Evolutionary conservation across 2,888 invertebrate species (phyloP).

Genomic region (Dastarcus helophoroides): DNA sequence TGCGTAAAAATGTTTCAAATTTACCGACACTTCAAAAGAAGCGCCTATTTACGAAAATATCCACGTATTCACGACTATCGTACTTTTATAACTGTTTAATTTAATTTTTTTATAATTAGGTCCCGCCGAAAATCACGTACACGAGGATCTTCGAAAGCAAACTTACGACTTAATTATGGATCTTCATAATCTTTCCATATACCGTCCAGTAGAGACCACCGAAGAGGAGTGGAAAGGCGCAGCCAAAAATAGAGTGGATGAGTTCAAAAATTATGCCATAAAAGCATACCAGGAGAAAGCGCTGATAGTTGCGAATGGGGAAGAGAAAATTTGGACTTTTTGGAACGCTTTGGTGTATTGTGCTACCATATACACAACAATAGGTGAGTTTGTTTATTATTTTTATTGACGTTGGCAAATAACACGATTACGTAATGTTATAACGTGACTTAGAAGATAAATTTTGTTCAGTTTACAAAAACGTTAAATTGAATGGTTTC

Average conservation of each 20-base stretch:
- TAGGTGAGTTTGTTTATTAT: too few relatives aligned
- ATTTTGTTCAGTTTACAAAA: too few relatives aligned
- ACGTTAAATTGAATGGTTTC: too few relatives aligned
- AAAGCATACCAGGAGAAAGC: constrained; percentile 23
- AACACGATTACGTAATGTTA: too few relatives aligned
- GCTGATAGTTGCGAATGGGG: constrained; percentile 29
- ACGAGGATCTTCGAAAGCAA: constrained; percentile 25
- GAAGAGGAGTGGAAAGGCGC: constrained; percentile 40
- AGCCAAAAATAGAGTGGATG: constrained; percentile 38
- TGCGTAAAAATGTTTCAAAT: constrained; percentile 1
- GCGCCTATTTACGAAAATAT: not conserved
- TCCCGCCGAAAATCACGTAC: constrained; percentile 23
- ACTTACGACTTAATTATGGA: constrained; percentile 26
- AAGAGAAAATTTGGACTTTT: constrained; percentile 58
- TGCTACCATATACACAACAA: constrained; percentile 80
- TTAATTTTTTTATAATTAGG: constrained; percentile 4
- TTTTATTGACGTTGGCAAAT: too few relatives aligned
- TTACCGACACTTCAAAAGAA: too few relatives aligned
- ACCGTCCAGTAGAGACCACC: constrained; percentile 24
- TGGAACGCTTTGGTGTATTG: constrained; percentile 81
- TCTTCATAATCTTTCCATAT: constrained; percentile 24
- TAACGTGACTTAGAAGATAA: too few relatives aligned
- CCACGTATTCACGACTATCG: not conserved
- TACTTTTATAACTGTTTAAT: not conserved
- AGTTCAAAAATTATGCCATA: constrained; percentile 43